Conservation (phyloP, 1,140 invertebrate genomes). For the honey bee (Apis mellifera) region Amel_HAv3.1 CM009932.2:9197501-9198000, state of each 20-base stretch:
- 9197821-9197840: conserved; percentile 42
- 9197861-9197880: conserved; percentile 37
- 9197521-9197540: no score
- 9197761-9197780: background rate
- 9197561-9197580: no score
- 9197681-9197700: conserved; percentile 57
- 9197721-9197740: conserved; percentile 36
- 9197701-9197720: conserved; percentile 51
- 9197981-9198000: conserved; percentile 53
- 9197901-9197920: background rate
- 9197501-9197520: no score
- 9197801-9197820: conserved; percentile 42
- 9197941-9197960: conserved; percentile 51
- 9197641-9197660: conserved; percentile 27
- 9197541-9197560: no score
- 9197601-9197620: no score
- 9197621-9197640: background rate
- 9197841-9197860: conserved; percentile 69
- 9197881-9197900: conserved; percentile 29
- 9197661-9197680: conserved; percentile 22
- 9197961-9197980: conserved; percentile 63
- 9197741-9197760: conserved; percentile 4
- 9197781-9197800: conserved; percentile 26
- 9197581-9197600: conserved; percentile 19
- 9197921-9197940: conserved; percentile 45